Conservation (phyloP, 2,888 invertebrate genomes). For the Ditylenchus weischeri region DNA sequence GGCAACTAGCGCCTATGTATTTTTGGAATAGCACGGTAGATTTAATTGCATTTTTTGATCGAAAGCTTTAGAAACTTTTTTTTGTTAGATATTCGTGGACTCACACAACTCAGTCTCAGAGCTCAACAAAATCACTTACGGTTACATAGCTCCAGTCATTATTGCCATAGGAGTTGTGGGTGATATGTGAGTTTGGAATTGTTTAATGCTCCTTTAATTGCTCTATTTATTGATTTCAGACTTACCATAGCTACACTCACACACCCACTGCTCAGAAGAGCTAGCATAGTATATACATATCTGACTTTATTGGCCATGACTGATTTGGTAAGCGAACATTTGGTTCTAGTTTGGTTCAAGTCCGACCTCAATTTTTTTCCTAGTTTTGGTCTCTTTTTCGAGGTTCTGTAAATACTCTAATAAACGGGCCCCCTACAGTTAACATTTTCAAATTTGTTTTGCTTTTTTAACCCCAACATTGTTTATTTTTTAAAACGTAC, state of each 20-base stretch:
- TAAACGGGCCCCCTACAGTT: too few species aligned
- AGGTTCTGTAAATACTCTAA: too few species aligned
- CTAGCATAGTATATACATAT: slow-evolving; percentile 62
- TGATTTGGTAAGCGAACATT: slow-evolving; percentile 53
- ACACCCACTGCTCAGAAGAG: slow-evolving; percentile 60
- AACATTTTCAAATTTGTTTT: too few species aligned
- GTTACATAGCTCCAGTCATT: slow-evolving; percentile 60
- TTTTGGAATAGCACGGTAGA: slow-evolving; percentile 11
- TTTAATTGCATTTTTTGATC: not conserved
- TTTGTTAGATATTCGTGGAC: not conserved
- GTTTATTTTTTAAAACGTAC: too few species aligned
- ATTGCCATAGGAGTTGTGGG: slow-evolving; percentile 62
- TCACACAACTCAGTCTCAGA: slow-evolving; percentile 30
- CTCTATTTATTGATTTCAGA: not conserved
- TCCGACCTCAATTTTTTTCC: too few species aligned
- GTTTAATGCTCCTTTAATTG: not conserved
- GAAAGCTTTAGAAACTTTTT: not conserved
- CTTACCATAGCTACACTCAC: slow-evolving; percentile 62
- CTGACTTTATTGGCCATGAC: slow-evolving; percentile 62
- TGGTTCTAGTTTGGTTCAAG: too few species aligned
- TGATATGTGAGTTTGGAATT: not conserved
- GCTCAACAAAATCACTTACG: slow-evolving; percentile 58
- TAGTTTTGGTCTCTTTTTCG: too few species aligned
- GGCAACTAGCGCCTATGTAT: not conserved
- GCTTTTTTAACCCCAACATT: too few species aligned